Evolutionary conservation across 1,140 invertebrate species (phyloP).

Genomic region (Ostrea edulis): DNA sequence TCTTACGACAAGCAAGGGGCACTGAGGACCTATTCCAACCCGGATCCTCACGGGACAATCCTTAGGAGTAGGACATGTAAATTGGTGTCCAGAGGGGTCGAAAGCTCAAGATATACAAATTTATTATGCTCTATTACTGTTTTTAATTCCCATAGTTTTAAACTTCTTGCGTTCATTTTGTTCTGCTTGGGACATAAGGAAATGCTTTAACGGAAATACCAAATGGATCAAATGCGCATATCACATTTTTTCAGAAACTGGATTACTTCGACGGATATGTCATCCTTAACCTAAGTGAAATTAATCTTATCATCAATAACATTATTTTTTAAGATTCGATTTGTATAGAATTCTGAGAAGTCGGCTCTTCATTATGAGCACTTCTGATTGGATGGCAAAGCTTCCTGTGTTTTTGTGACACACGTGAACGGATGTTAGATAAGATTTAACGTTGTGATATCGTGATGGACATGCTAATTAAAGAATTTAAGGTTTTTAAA

Average conservation of each 20-base stretch:
- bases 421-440: slow-evolving; percentile 15
- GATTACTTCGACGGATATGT: background rate
- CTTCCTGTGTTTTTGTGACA: background rate
- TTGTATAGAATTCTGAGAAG: slow-evolving; percentile 5
- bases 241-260: background rate
- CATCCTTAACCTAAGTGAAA: slow-evolving; percentile 10
- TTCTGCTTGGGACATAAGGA: too few species aligned
- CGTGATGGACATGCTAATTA: background rate
- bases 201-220: background rate
- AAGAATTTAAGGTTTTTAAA: background rate
- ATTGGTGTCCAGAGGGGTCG: too few species aligned
- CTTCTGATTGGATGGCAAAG: background rate
- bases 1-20: too few species aligned
- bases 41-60: too few species aligned
- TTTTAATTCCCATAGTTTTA: too few species aligned
- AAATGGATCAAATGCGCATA: background rate
- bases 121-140: too few species aligned
- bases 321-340: background rate
- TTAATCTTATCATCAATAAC: background rate
- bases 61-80: too few species aligned
- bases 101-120: too few species aligned
- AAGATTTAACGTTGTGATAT: background rate
- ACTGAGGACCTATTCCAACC: too few species aligned
- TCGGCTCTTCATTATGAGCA: background rate
- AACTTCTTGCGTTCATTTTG: too few species aligned